Conservation (phyloP, 1,140 invertebrate species). For the Popillia japonica region DNA sequence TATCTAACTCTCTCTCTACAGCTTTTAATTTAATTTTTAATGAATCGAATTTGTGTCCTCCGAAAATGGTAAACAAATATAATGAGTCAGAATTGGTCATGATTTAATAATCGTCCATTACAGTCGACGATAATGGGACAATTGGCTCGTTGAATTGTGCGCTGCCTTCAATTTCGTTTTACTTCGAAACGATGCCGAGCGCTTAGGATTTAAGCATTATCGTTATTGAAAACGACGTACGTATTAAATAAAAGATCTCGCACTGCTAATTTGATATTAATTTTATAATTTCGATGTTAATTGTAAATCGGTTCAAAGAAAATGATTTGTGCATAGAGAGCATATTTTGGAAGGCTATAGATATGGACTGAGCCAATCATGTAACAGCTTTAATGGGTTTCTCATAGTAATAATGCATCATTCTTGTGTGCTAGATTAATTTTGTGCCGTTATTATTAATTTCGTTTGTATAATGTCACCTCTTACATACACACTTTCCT, state of each 20-base stretch:
- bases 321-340: neutral
- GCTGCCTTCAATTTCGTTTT: slow-evolving; percentile 14
- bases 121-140: slow-evolving; percentile 4
- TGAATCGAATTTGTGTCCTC: slow-evolving; percentile 33
- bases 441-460: neutral
- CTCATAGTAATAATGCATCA: neutral
- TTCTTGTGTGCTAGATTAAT: neutral
- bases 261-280: neutral
- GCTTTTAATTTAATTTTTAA: slow-evolving; percentile 28
- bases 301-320: neutral
- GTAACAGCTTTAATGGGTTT: neutral
- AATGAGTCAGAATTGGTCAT: slow-evolving; percentile 25
- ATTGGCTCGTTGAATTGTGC: slow-evolving; percentile 16
- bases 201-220: neutral
- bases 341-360: neutral
- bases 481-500: neutral
- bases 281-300: slow-evolving; percentile 12
- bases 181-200: neutral
- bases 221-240: neutral
- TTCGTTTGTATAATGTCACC: neutral
- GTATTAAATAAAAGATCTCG: neutral
- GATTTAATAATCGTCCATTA: slow-evolving; percentile 34
- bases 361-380: neutral
- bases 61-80: slow-evolving; percentile 35
- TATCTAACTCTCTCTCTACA: neutral